A percentile compares a stretch with the other conserved stretches of the same genome.
Conservation (phyloP, 1,140 invertebrate genomes). For the Hycleus phaleratus region DNA sequence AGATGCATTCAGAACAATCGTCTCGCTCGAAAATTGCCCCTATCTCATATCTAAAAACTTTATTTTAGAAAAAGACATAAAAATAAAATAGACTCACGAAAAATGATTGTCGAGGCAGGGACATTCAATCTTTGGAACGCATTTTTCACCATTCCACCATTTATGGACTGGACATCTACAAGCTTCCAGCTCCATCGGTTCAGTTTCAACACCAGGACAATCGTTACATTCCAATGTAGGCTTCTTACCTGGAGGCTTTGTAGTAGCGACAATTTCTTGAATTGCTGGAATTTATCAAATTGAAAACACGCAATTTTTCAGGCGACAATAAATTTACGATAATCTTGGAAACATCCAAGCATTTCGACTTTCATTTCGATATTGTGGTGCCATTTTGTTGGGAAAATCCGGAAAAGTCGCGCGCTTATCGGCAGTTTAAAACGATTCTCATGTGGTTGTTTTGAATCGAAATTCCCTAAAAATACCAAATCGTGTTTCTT, state of each 20-base stretch:
- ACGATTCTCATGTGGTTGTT: conserved; percentile 49
- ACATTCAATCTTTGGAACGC: conserved; percentile 60
- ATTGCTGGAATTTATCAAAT: neutral
- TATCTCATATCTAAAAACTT: conserved; percentile 52
- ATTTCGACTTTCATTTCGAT: conserved; percentile 64
- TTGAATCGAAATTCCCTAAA: conserved; percentile 57
- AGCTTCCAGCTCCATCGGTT: conserved; percentile 34
- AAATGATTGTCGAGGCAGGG: conserved; percentile 62
- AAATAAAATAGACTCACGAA: too few species aligned
- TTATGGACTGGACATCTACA: conserved; percentile 44
- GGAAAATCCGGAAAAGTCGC: conserved; percentile 56
- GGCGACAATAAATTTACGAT: conserved; percentile 38
- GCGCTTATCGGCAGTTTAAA: conserved; percentile 58
- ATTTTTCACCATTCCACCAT: conserved; percentile 66
- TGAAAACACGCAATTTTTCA: too few species aligned
- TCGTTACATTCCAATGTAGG: conserved; percentile 23
- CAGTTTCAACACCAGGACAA: conserved; percentile 38
- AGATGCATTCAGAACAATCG: conserved; percentile 69
- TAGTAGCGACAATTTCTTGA: neutral
- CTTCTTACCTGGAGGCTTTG: neutral
- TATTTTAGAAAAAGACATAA: too few species aligned
- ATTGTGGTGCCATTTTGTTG: conserved; percentile 57
- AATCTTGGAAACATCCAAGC: conserved; percentile 63
- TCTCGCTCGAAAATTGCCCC: conserved; percentile 58
- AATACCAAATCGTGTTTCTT: conserved; percentile 50